Percentiles rank a stretch among this genome's conserved stretches.
phyloP scores from a whole-genome alignment of 2,797 vertebrate genomes.

The Gymnoscopelus braueri region DNA sequence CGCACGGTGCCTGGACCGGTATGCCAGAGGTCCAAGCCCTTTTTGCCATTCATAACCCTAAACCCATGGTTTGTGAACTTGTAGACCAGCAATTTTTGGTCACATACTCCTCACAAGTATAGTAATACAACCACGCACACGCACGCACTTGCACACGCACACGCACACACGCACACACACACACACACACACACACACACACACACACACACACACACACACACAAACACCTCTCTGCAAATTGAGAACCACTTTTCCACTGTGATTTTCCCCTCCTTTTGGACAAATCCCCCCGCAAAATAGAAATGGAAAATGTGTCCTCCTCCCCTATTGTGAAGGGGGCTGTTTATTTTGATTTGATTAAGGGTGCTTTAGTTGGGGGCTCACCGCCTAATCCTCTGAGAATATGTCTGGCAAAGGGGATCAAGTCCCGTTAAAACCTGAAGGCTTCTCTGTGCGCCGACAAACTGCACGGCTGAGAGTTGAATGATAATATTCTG shows the following conservation, averaged over 20 bases:
- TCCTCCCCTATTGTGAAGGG: constrained; percentile 70
- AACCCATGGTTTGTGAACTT: too few relatives aligned
- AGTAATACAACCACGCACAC: constrained; percentile 6
- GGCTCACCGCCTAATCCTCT: constrained; percentile 80
- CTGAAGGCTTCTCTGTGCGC: constrained; percentile 75
- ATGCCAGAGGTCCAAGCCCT: too few relatives aligned
- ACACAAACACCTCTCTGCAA: constrained; percentile 44
- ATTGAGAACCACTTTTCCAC: constrained; percentile 57
- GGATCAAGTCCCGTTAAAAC: constrained; percentile 83
- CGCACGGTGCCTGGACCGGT: too few relatives aligned
- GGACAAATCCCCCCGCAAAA: constrained; percentile 76
- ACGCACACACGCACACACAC: constrained; percentile 9
- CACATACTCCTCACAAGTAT: too few relatives aligned
- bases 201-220: not conserved
- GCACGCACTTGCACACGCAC: not conserved
- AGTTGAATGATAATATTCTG: constrained; percentile 75
- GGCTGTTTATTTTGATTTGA: constrained; percentile 85
- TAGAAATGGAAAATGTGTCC: constrained; percentile 73
- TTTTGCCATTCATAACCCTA: too few relatives aligned
- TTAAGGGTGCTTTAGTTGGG: constrained; percentile 80
- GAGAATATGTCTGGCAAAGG: constrained; percentile 85
- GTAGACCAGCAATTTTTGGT: too few relatives aligned
- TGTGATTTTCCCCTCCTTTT: constrained; percentile 49
- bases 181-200: constrained; percentile 4
- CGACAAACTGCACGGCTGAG: constrained; percentile 56